These are phyloP conservation scores for Callorhinus ursinus DNA, from an alignment of 2,113 vertebrate species.

Conservation along the genomic window DNA sequence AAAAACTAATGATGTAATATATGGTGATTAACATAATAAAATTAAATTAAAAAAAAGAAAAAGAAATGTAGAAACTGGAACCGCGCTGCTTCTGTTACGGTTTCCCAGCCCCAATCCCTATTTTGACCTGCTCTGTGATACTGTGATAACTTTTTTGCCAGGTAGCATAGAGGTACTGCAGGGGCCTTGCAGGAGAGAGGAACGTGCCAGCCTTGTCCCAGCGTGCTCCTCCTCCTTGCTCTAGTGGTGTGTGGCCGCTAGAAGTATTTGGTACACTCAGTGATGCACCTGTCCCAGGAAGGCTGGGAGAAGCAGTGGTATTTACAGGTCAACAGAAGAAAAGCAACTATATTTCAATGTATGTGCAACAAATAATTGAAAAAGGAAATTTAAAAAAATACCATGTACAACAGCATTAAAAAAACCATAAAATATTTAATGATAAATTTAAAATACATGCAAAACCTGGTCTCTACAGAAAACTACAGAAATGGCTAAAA, in stretches of 20 bases:
- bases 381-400: background rate
- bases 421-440: background rate
- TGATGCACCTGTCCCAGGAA: background rate
- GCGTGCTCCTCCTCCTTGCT: background rate
- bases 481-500: background rate
- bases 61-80: background rate
- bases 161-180: no score
- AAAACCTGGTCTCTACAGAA: background rate
- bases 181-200: background rate
- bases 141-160: background rate
- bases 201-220: background rate
- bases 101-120: background rate
- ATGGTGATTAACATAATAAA: no score
- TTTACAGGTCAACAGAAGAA: background rate
- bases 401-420: background rate
- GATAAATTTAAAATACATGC: background rate
- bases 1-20: no score
- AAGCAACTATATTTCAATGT: background rate
- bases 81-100: background rate
- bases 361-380: background rate
- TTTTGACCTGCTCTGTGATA: background rate
- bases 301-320: background rate
- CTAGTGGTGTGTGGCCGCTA: background rate
- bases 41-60: no score
- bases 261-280: background rate